phyloP scores from a whole-genome alignment of 1,140 invertebrate genomes.

The Fragariocoptes setiger region DNA sequence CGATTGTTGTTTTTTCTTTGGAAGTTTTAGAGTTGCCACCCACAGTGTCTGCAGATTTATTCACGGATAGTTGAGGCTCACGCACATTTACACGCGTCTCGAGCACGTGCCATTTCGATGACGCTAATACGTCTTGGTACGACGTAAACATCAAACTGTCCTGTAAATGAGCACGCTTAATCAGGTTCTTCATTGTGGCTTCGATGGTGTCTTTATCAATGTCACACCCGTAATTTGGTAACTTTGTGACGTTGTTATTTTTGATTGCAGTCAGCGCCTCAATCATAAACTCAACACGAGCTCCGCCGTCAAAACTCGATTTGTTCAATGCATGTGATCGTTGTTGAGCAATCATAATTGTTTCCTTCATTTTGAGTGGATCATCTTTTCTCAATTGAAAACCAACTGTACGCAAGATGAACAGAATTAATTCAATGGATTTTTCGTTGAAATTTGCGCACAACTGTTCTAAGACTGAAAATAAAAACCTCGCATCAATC shows the following conservation, averaged over 20 bases:
- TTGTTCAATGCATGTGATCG: not conserved
- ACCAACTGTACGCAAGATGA: slow-evolving; percentile 4
- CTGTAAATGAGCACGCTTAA: not conserved
- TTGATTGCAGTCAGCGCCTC: slow-evolving; percentile 8
- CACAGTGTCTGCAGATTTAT: not conserved
- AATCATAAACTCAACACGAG: slow-evolving; percentile 6
- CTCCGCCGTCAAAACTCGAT: not conserved
- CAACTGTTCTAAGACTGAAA: slow-evolving; percentile 6
- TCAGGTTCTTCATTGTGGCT: not conserved
- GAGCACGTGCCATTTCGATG: not conserved
- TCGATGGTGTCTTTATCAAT: not conserved
- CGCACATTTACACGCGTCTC: not conserved
- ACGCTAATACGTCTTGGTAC: not conserved
- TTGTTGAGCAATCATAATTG: slow-evolving; percentile 5
- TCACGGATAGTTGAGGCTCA: not conserved
- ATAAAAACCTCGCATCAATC: slow-evolving; percentile 5
- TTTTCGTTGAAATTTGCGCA: slow-evolving; percentile 5
- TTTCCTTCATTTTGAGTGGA: slow-evolving; percentile 5
- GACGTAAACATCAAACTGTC: not conserved
- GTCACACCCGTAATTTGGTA: not conserved
- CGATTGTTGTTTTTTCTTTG: too few species aligned
- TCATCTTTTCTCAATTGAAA: slow-evolving; percentile 7
- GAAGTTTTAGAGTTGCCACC: not conserved
- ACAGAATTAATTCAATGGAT: slow-evolving; percentile 7
- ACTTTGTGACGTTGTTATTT: slow-evolving; percentile 8